Base-by-base conservation (phyloP, 1,140 invertebrate species). In the Lasioglossum albipes region DNA sequence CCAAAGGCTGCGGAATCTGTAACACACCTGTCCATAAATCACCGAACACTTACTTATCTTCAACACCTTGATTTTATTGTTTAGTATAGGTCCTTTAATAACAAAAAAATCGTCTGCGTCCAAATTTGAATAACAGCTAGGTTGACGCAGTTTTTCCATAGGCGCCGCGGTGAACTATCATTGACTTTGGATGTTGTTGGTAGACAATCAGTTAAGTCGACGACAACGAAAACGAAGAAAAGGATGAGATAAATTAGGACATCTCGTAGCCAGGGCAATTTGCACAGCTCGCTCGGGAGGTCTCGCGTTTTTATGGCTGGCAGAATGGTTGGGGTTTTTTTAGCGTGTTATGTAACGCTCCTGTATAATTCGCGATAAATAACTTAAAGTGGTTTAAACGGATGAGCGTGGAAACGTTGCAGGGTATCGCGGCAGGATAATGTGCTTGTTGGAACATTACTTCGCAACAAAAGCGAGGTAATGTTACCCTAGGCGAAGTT, bases 231-330 rank as follows among this genome's bases (percentile, higher is more conserved):
- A 27, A 2, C 22, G n/a, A 5, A 68, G 45, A 80, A 73, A 67
- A 42, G 69, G 31, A n/a, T 27, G 49, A 81, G 81, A 84, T 62
- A 75, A 81, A 81, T 73, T 49, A 81, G 78, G 27, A 13, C 10
- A 77, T n/a, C 67, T n/a, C 67, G 74, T 74, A 20, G 41, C 3
- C 36, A 54, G 16, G 79, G n/a, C 81, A 80, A 71, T 81, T 84
- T 84, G 61, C 57, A 18, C 20, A n/a, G 65, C 42, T 57, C n/a
- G 27, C 31, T 36, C 41, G 52, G 57, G 20, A 31, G n/a, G 20
- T 16, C 27, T 27, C 0, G 22, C 27, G 36, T 76, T 81, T 84
- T 85, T 59, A 73, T 4, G 18, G 7, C 42, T 20, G 52, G 4
- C 27, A 42, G 42, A 42, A 59, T 31, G 36, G 41, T 20, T 65